Percentiles rank a stretch among this genome's conserved stretches.
These are phyloP conservation scores for Phalera bucephala DNA, from an alignment of 2,888 invertebrate genomes.

Conservation along the genomic window DNA sequence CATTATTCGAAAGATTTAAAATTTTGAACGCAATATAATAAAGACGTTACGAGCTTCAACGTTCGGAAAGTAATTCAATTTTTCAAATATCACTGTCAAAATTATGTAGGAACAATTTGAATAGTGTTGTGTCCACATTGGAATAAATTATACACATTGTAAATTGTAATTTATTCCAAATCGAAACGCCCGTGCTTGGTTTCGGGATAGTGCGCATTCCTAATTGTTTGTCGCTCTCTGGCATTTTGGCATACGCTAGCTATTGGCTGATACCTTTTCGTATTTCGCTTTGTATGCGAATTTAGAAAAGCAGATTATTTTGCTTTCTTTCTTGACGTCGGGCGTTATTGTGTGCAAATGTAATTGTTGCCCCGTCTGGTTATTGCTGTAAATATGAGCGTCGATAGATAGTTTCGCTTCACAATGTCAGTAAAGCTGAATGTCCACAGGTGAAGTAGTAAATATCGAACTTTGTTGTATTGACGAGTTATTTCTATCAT, in stretches of 20 bases:
- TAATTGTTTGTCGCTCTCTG: slow-evolving; percentile 70
- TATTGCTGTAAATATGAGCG: slow-evolving; percentile 63
- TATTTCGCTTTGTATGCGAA: slow-evolving; percentile 77
- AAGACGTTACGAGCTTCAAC: no score
- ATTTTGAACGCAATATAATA: slow-evolving; percentile 36
- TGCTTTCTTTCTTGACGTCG: slow-evolving; percentile 68
- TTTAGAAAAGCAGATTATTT: slow-evolving; percentile 73
- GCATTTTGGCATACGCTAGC: slow-evolving; percentile 74
- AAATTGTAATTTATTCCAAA: slow-evolving; percentile 60
- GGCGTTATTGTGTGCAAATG: slow-evolving; percentile 76
- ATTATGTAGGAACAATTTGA: no score
- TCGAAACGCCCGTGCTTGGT: slow-evolving; percentile 50
- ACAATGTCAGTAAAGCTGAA: slow-evolving; percentile 38
- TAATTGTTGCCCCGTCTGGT: slow-evolving; percentile 67
- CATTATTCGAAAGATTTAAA: slow-evolving; percentile 49
- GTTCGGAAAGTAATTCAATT: no score
- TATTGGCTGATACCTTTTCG: slow-evolving; percentile 71
- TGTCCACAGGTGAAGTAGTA: slow-evolving; percentile 25
- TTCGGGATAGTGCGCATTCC: slow-evolving; percentile 69
- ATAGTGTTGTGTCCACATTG: neutral
- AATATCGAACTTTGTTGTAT: no score
- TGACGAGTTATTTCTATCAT: no score
- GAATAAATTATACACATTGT: slow-evolving; percentile 4
- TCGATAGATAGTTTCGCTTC: slow-evolving; percentile 44
- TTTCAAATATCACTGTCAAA: no score